Evolutionary conservation across 92 coral and sea anemone genomes (phyloP).

Genomic region (Parazoanthus swiftii): DNA sequence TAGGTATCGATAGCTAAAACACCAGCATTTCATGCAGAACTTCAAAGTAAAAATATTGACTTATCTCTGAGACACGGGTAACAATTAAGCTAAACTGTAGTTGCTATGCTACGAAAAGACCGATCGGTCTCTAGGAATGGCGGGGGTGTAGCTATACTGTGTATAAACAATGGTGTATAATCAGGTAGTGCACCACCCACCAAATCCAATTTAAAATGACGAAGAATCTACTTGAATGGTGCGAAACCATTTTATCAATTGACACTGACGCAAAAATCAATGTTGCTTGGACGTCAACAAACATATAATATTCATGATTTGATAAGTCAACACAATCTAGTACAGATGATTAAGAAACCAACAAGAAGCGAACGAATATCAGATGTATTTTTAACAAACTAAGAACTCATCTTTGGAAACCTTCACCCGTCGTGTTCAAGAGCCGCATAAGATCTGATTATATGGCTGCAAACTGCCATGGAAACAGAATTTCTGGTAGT

Average conservation of each 20-base stretch:
- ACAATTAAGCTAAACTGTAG: constrained; percentile 6
- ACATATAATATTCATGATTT: constrained; percentile 55
- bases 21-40: constrained; percentile 59
- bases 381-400: constrained; percentile 66
- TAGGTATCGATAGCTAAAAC: constrained; percentile 47
- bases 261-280: constrained; percentile 58
- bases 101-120: constrained; percentile 21
- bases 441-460: constrained; percentile 59
- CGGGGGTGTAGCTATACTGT: constrained; percentile 33
- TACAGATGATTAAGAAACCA: constrained; percentile 50
- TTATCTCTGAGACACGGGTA: constrained; percentile 53
- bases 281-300: constrained; percentile 64
- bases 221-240: constrained; percentile 52
- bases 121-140: constrained; percentile 17
- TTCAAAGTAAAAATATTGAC: constrained; percentile 49
- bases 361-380: constrained; percentile 59
- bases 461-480: too few species aligned
- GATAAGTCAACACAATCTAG: constrained; percentile 55
- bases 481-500: too few species aligned
- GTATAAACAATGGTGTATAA: constrained; percentile 28
- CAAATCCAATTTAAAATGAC: constrained; percentile 50
- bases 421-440: constrained; percentile 50
- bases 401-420: constrained; percentile 60
- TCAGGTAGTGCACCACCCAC: constrained; percentile 55
- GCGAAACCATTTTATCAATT: constrained; percentile 49